Conservation (phyloP, 2,797 vertebrate genomes). For the Rhynchonycteris naso region DNA sequence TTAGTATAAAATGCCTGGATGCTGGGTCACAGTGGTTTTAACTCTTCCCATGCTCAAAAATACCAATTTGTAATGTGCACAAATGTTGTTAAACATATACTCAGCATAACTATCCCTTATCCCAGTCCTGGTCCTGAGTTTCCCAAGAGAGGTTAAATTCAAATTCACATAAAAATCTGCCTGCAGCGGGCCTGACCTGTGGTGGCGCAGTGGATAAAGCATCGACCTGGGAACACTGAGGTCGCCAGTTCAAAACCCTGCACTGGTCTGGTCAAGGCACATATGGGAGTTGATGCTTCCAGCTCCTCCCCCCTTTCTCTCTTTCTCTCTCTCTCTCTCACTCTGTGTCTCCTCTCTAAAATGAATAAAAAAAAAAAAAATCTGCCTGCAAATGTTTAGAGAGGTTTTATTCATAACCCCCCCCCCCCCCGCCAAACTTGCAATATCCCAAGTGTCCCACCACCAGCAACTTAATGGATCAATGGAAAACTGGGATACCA, state of each 20-base stretch:
- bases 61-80: no score
- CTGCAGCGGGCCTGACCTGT: no score
- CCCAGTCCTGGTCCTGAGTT: not conserved
- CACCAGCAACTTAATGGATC: not conserved
- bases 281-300: no score
- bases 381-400: not conserved
- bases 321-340: no score
- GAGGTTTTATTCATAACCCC: not conserved
- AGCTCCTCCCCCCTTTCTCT: no score
- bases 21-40: not conserved
- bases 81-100: not conserved
- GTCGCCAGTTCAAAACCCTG: no score
- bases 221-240: no score
- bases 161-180: not conserved
- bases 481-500: not conserved
- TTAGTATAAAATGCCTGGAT: not conserved
- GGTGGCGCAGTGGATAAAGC: no score
- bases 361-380: no score
- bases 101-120: not conserved
- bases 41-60: not conserved
- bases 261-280: no score
- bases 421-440: no score
- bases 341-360: no score
- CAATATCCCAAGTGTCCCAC: not conserved
- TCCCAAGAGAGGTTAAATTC: not conserved